A percentile compares a stretch with the other conserved stretches of the same genome.
phyloP scores from a whole-genome alignment of 1,140 invertebrate species.

The Drosophila dunni region DNA sequence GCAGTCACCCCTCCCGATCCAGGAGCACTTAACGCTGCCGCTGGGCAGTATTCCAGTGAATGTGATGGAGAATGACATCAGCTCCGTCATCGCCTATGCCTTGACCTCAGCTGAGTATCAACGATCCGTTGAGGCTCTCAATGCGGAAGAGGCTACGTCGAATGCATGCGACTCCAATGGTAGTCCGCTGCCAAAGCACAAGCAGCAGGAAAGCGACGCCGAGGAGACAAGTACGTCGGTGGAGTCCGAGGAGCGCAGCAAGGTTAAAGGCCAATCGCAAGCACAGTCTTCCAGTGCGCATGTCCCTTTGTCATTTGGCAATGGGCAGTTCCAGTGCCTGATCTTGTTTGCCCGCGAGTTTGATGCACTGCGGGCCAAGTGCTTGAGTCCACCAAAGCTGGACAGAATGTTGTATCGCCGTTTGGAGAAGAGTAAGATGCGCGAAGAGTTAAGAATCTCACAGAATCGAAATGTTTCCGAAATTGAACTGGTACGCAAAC shows the following conservation, averaged over 20 bases:
- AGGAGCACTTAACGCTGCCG: conserved; percentile 89
- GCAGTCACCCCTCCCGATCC: conserved; percentile 86
- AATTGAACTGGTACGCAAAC: conserved; percentile 76
- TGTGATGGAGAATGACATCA: conserved; percentile 93
- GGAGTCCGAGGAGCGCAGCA: conserved; percentile 53
- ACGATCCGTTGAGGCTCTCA: conserved; percentile 79
- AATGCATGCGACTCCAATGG: conserved; percentile 32
- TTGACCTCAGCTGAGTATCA: conserved; percentile 91
- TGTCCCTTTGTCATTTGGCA: conserved; percentile 89
- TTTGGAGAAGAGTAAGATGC: conserved; percentile 76
- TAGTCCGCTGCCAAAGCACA: conserved; percentile 69
- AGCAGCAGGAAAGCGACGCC: conserved; percentile 60
- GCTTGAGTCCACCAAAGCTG: conserved; percentile 65
- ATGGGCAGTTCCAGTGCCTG: conserved; percentile 92
- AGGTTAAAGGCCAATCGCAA: conserved; percentile 20
- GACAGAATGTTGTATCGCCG: conserved; percentile 70
- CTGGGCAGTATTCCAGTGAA: conserved; percentile 89
- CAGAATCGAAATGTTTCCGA: conserved; percentile 75
- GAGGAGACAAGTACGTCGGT: conserved; percentile 44
- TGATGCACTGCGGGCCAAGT: conserved; percentile 88
- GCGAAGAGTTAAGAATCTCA: conserved; percentile 80
- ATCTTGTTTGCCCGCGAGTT: conserved; percentile 95
- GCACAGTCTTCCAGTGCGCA: conserved; percentile 85
- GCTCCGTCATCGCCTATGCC: conserved; percentile 95
- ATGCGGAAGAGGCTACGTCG: conserved; percentile 20